Percentiles rank a stretch among this genome's conserved stretches.
Conservation (phyloP, 2,113 vertebrate genomes). For the Amphiprion ocellaris region DNA sequence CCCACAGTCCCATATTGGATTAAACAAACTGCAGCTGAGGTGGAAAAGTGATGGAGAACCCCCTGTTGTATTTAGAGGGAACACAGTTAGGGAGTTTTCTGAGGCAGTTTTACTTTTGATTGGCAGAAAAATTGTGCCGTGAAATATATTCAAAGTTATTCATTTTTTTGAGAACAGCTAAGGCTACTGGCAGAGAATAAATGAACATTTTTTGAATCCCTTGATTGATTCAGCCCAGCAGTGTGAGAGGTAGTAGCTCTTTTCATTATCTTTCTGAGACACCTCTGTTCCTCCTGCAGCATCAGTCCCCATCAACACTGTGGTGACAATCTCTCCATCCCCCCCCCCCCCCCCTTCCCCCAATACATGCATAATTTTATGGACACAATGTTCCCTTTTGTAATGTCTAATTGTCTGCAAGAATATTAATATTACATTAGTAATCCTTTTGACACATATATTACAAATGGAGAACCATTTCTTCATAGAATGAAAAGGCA, state of each 20-base stretch:
- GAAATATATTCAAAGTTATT: slow-evolving; percentile 69
- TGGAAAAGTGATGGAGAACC: slow-evolving; percentile 35
- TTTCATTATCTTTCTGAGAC: slow-evolving; percentile 63
- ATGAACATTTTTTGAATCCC: slow-evolving; percentile 59
- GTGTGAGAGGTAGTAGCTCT: slow-evolving; percentile 39
- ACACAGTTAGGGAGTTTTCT: slow-evolving; percentile 37
- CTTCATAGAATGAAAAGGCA: slow-evolving; percentile 78
- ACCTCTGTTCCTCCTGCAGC: slow-evolving; percentile 45
- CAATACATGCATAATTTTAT: slow-evolving; percentile 68
- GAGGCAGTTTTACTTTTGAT: slow-evolving; percentile 62
- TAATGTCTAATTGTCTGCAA: slow-evolving; percentile 77
- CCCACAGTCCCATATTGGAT: slow-evolving; percentile 55
- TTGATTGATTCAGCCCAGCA: slow-evolving; percentile 55
- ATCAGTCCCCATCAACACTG: slow-evolving; percentile 44
- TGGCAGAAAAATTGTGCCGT: slow-evolving; percentile 61
- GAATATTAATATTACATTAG: slow-evolving; percentile 79
- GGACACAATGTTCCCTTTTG: slow-evolving; percentile 68
- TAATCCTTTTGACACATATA: slow-evolving; percentile 80
- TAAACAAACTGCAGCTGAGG: slow-evolving; percentile 49
- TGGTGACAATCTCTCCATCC: slow-evolving; percentile 29
- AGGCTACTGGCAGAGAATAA: slow-evolving; percentile 63
- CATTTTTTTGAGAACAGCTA: slow-evolving; percentile 37
- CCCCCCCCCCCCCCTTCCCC: slow-evolving; percentile 1
- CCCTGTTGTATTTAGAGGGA: slow-evolving; percentile 50
- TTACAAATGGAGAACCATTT: slow-evolving; percentile 73